phyloP scores from a whole-genome alignment of 1,140 invertebrate genomes.

The Drosophila biarmipes region DNA sequence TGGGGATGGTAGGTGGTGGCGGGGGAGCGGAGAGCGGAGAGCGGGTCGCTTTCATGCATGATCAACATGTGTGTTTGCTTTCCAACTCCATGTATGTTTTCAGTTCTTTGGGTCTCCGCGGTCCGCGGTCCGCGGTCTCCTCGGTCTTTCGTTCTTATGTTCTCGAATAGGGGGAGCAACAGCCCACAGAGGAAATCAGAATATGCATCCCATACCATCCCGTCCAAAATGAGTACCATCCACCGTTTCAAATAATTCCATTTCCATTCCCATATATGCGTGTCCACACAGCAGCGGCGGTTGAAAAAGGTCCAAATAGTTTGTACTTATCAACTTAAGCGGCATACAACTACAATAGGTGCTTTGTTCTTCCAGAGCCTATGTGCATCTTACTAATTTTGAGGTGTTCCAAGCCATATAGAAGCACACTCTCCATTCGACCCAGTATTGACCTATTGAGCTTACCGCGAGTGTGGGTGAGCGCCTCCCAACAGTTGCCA shows the following conservation, averaged over 20 bases:
- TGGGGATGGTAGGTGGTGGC: constrained; percentile 10
- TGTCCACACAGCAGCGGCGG: constrained; percentile 7
- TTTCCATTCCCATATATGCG: constrained; percentile 22
- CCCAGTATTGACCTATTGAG: not conserved
- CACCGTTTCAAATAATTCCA: constrained; percentile 8
- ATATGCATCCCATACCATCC: constrained; percentile 31
- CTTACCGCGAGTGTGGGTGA: constrained; percentile 16
- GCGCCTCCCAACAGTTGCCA: constrained; percentile 33
- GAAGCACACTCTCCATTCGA: too few relatives aligned
- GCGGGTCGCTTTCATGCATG: constrained; percentile 58
- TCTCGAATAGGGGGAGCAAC: constrained; percentile 31
- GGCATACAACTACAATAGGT: not conserved
- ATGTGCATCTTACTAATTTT: not conserved
- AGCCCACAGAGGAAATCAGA: constrained; percentile 46
- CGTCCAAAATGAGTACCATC: constrained; percentile 14
- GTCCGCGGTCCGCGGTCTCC: constrained; percentile 3
- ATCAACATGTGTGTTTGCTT: constrained; percentile 66
- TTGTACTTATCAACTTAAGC: not conserved
- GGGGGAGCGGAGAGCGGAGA: constrained; percentile 31
- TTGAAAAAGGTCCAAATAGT: not conserved
- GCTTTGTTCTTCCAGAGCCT: not conserved
- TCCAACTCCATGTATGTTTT: constrained; percentile 28
- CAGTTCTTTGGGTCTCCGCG: constrained; percentile 18
- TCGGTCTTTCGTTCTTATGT: constrained; percentile 1
- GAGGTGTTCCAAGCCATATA: too few relatives aligned